A percentile compares a stretch with the other conserved stretches of the same genome.
Conservation (phyloP, 2,113 vertebrate genomes). For the Holacanthus passer region DNA sequence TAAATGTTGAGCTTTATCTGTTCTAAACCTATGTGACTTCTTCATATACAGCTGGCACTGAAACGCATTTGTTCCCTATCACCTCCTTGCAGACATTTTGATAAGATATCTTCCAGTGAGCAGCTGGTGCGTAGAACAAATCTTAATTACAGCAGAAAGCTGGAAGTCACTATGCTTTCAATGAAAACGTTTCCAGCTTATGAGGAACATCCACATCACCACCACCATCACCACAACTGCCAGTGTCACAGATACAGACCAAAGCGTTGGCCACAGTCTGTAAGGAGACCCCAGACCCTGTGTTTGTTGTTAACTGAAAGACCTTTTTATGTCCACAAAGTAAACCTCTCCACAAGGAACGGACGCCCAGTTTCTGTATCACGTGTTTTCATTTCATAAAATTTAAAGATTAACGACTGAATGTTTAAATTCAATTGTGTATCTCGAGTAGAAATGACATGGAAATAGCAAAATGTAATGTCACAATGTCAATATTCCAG, state of each 20-base stretch:
- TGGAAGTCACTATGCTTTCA: not conserved
- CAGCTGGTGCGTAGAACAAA: slow-evolving; percentile 8
- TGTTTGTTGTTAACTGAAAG: no score
- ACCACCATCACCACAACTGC: no score
- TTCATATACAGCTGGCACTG: not conserved
- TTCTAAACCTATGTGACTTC: not conserved
- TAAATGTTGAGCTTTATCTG: not conserved
- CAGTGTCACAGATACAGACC: no score
- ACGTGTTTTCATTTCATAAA: not conserved
- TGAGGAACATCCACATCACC: not conserved
- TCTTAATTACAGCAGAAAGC: slow-evolving; percentile 14
- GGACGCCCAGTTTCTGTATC: no score
- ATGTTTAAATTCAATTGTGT: not conserved
- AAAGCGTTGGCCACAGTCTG: no score
- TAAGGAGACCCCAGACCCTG: no score
- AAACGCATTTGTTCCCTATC: slow-evolving; percentile 31
- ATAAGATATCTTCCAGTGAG: slow-evolving; percentile 35
- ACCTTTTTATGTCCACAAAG: no score
- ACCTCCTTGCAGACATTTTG: slow-evolving; percentile 4
- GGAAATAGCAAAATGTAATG: not conserved
- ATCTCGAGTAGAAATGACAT: not conserved
- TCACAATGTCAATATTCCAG: not conserved
- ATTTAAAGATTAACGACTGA: not conserved
- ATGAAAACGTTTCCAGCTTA: not conserved
- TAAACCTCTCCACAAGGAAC: no score